Base-by-base conservation (phyloP, 1,140 invertebrate species). In the Teleogryllus occipitalis region DNA sequence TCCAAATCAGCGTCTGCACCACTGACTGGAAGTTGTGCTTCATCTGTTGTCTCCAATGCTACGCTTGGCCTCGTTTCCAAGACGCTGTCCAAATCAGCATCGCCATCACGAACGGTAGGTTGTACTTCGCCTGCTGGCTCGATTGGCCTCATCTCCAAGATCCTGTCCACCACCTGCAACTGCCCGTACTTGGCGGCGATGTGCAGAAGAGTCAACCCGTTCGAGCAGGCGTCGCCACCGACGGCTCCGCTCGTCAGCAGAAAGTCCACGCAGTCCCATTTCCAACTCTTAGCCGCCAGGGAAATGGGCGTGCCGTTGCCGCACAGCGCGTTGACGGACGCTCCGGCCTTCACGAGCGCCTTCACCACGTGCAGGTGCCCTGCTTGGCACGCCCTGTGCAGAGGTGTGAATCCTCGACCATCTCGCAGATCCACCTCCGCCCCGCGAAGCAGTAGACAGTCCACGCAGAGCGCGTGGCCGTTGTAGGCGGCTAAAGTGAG, bases 101-200 rank as follows among this genome's bases (percentile, higher is more conserved):
- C 27, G 1, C 27, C 27, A 39, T 5, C 27, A 2, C 27, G n/a
- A n/a, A n/a, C n/a, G n/a, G n/a, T 39, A 39, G 27, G 27, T 5
- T 39, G 27, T 39, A 5, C 27, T 39, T 39, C 90, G 2, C 92
- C 87, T 3, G 91, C 86, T 81, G n/a, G 88, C 0, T 92, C 87
- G 82, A 93, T 89, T 0, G 93, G 94, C 7, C 92, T 92, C 73
- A 89, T 89, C 78, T 90, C 86, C 72, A 96, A 81, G 54, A 97
- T 85, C 47, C 93, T 85, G 85, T 93, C 87, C 5, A 90, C 88
- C 6, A 93, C 87, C 78, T 90, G 87, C 47, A 92, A 85, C 83
- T 90, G 92, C 0, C 92, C 93, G 83, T 93, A 91, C 75, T 90
- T 88, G 73, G 91, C 91, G 18, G 93, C 93, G 84, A 93, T 90